Percentiles rank a stretch among this genome's conserved stretches.
Conservation (phyloP, 2,113 vertebrate species). For the Seriola dumerili region DNA sequence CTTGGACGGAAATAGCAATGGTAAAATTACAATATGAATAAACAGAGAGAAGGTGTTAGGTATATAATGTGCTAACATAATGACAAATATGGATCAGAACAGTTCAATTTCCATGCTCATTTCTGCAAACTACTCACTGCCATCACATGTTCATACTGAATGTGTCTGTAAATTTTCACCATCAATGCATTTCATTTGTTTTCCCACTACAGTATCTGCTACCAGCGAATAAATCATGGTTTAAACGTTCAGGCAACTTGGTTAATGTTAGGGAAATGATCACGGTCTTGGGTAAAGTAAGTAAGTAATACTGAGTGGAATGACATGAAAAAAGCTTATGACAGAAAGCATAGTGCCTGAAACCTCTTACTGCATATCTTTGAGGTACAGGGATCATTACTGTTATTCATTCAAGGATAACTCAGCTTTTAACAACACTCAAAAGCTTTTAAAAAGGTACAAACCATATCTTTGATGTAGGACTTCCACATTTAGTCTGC, state of each 20-base stretch:
- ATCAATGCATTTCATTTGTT: no score
- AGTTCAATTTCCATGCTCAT: no score
- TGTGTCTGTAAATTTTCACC: no score
- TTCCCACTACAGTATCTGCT: no score
- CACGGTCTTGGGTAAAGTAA: not conserved
- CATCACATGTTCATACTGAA: no score
- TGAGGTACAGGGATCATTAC: conserved; percentile 16
- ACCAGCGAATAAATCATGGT: no score
- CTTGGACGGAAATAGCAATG: not conserved
- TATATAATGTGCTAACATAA: not conserved
- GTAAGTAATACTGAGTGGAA: not conserved
- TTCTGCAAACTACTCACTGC: no score
- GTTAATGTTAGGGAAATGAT: not conserved
- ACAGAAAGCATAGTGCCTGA: not conserved
- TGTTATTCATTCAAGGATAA: not conserved
- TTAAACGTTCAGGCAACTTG: not conserved
- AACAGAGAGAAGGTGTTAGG: not conserved
- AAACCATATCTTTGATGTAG: not conserved
- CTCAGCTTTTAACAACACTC: not conserved
- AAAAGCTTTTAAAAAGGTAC: not conserved
- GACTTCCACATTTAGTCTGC: not conserved
- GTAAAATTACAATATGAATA: not conserved
- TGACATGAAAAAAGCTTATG: not conserved
- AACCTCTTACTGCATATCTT: not conserved
- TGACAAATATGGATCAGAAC: no score